Evolutionary conservation across 2,888 invertebrate genomes (phyloP), one percentile per base, ranked within the genome.

Genomic region (Philopedon plagiatum): DNA sequence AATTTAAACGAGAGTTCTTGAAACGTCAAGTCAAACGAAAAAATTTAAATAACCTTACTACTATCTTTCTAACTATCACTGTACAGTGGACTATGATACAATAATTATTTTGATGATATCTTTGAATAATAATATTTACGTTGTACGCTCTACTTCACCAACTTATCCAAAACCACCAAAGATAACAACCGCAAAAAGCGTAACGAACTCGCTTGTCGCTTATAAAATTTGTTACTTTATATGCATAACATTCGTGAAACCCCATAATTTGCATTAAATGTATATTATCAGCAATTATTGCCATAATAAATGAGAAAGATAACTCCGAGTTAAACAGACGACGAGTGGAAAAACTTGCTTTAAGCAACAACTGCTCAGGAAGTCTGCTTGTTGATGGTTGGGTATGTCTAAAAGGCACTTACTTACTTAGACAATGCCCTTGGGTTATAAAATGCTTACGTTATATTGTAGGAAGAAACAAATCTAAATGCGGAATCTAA

Each of bases 271-370:
- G 61, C 61, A 61, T 61, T 18, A 46, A 60, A 61, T 46, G 32
- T 26, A 61, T 61, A 46, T 61, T 44, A 61, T 61, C 61, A 61
- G 61, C 61, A 46, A 61, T 61, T 61, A 61, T 61, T 61, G 41
- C 60, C 8, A 41, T 46, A 46, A 61, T 61, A 29, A 44, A 29
- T 61, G 29, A 46, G 32, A 29, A 23, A 61, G 61, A 61, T 61
- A 61, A 61, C 46, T 61, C 44, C 18, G 32, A 46, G 61, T 29
- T 46, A 32, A 61, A 61, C 46, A 58, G 61, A 46, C 29, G 61
- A 32, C 26, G 15, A 61, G 61, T 8, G 46, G 41, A 46, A 61
- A 61, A 32, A 61, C 46, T 19, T n/a, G 44, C 61, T 46, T 46
- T 29, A 61, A 41, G 61, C 61, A 44, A 37, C n/a, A 39, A 61